Percentiles rank a stretch among this genome's conserved stretches.
Evolutionary conservation across 2,797 vertebrate species (phyloP).

Genomic region (Sorex maritimensis): DNA sequence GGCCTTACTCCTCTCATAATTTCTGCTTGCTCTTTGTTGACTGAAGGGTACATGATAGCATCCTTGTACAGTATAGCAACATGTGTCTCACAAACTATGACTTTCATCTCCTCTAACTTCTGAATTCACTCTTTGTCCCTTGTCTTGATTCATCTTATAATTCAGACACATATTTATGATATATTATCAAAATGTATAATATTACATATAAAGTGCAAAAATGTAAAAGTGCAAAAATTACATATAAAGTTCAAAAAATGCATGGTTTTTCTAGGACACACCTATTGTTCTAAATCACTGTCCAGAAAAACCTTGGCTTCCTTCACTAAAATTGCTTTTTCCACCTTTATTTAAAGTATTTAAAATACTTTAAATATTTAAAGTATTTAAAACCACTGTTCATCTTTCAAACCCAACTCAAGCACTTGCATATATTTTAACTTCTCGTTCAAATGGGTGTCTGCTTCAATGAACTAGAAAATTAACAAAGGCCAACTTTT

Average conservation of each 20-base stretch:
- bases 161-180: neutral
- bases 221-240: neutral
- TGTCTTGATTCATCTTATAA: neutral
- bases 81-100: neutral
- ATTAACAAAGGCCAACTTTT: constrained; percentile 6
- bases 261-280: neutral
- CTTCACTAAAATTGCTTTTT: neutral
- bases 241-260: neutral
- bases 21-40: neutral
- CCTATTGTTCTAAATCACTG: neutral
- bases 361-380: no score
- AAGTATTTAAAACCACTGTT: neutral
- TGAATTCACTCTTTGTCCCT: neutral
- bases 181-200: neutral
- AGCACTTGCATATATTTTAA: neutral
- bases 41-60: neutral
- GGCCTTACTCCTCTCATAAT: neutral
- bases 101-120: neutral
- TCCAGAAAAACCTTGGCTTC: neutral
- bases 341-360: neutral
- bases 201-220: neutral
- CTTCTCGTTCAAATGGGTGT: neutral
- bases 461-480: neutral
- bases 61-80: neutral
- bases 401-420: neutral